These are phyloP conservation scores for Oxycera nigricornis DNA, from an alignment of 2,888 invertebrate genomes.

Conservation along the genomic window DNA sequence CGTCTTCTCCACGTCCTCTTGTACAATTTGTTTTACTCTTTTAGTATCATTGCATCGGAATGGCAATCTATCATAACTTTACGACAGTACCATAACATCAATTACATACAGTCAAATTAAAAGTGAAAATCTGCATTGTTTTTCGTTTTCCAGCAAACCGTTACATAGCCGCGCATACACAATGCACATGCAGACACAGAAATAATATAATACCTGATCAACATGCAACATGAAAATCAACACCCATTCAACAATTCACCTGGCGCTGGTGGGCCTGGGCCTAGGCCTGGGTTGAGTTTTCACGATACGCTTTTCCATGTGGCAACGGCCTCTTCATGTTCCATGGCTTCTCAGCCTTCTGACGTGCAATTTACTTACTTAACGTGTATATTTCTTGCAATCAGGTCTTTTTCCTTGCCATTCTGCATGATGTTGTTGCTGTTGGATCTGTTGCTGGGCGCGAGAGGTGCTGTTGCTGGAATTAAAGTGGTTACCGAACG, in stretches of 20 bases:
- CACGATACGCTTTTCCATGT: slow-evolving; percentile 4
- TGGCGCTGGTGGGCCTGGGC: slow-evolving; percentile 1
- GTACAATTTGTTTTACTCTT: too few species aligned
- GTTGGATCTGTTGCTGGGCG: background rate
- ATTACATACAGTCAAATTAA: background rate
- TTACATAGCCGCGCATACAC: background rate
- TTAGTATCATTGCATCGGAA: too few species aligned
- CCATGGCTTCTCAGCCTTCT: slow-evolving; percentile 21
- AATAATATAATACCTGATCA: background rate
- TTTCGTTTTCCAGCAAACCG: background rate
- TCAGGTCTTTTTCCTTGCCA: background rate
- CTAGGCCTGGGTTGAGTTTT: background rate
- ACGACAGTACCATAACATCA: background rate
- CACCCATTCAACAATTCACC: slow-evolving; percentile 31
- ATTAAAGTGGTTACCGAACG: slow-evolving; percentile 47
- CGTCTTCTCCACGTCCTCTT: too few species aligned
- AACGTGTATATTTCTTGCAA: slow-evolving; percentile 4
- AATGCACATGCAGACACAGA: background rate
- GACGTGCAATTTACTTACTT: slow-evolving; percentile 30
- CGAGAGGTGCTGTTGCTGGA: background rate
- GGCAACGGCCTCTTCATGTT: slow-evolving; percentile 29
- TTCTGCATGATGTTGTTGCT: background rate
- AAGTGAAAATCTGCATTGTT: slow-evolving; percentile 15
- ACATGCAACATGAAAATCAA: slow-evolving; percentile 24
- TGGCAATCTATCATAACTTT: too few species aligned